Evolutionary conservation across 1,140 invertebrate species (phyloP), one percentile per base, ranked within the genome.

Genomic region (Caerostris extrusa): DNA sequence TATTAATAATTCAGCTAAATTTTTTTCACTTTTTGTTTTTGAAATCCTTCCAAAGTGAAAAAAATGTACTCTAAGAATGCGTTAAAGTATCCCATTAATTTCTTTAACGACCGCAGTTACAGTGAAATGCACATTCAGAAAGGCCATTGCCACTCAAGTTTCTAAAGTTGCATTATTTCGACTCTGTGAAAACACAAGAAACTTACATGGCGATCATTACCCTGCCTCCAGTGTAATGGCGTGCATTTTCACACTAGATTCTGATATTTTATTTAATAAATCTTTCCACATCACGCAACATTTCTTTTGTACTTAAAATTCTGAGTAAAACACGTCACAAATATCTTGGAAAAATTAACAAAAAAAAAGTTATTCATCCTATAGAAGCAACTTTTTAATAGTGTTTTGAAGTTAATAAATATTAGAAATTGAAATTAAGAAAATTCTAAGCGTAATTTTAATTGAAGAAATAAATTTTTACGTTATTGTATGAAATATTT

Each of bases 11-110:
- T 67, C 10, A 14, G 61, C n/a, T 67, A 67, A 67, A 67, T 67
- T n/a, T 67, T 67, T 67, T 64, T n/a, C 2, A 14, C 3, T 19
- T 34, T 71, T 77, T 77, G 53, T 53, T 77, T 77, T 77, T 77
- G 71, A 77, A 77, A 77, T 4, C 10, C 7, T 77, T 77, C 71
- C 50, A 50, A 53, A 14, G 34, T 50, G 34, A 77, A 53, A 77
- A 53, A 34, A 53, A 77, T 77, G 10, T 77, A 0, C 8, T 34
- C 34, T 5, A 50, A 77, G 34, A 53, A 77, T 77, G 34, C 8
- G 71, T 53, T 77, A 77, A 77, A 53, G 50, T 77, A 77, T 77
- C 71, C 14, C 71, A 77, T 77, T 77, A 77, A 77, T 77, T 50
- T 77, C 34, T 50, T 77, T 77, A 77, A 77, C 71, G 71, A 77